Evolutionary conservation across 2,888 invertebrate species (phyloP).

Genomic region (Volucella inanis): DNA sequence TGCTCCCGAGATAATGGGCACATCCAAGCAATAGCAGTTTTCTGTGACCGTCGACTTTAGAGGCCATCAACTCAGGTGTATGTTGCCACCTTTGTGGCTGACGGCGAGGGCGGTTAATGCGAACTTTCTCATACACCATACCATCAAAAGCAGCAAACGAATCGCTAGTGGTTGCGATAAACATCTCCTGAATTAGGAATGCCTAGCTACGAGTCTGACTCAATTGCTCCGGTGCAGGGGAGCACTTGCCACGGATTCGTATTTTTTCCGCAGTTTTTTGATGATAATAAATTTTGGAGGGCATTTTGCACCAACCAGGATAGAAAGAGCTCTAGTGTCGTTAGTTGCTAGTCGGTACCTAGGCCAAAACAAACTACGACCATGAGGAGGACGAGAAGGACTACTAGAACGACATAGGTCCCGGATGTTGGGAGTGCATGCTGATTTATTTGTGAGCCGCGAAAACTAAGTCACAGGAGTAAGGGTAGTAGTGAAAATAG

Average conservation of each 20-base stretch:
- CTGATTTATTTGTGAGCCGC: conserved; percentile 68
- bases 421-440: conserved; percentile 47
- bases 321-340: neutral
- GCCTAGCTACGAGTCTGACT: conserved; percentile 47
- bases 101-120: conserved; percentile 15
- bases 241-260: conserved; percentile 45
- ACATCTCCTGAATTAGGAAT: conserved; percentile 67
- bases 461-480: conserved; percentile 50
- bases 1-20: neutral
- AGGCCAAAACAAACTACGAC: conserved; percentile 4
- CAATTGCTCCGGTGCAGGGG: conserved; percentile 8
- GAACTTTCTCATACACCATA: conserved; percentile 24
- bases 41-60: conserved; percentile 31
- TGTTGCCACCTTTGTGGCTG: conserved; percentile 66
- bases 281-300: conserved; percentile 72
- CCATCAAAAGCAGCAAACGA: conserved; percentile 36
- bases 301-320: conserved; percentile 48
- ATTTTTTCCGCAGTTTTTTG: conserved; percentile 27
- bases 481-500: neutral
- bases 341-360: conserved; percentile 2
- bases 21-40: conserved; percentile 23
- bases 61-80: conserved; percentile 58
- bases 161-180: conserved; percentile 64
- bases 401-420: too few relatives aligned
- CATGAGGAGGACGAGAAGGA: neutral